phyloP scores from a whole-genome alignment of 2,113 vertebrate genomes.

The Odocoileus virginianus region DNA sequence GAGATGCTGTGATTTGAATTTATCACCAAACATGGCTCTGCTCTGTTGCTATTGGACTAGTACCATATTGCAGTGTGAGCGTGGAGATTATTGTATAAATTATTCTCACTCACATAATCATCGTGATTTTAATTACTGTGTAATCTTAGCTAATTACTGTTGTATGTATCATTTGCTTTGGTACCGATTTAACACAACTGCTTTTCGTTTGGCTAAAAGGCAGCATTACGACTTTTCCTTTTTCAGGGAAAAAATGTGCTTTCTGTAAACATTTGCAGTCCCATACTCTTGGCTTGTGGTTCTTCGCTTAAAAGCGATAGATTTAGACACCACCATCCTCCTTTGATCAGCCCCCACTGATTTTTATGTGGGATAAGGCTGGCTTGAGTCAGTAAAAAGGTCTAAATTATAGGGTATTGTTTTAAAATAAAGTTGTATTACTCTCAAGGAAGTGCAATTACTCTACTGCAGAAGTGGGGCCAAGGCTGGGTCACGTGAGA shows the following conservation, averaged over 20 bases:
- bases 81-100: conserved; percentile 80
- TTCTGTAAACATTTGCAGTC: conserved; percentile 32
- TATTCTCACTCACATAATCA: conserved; percentile 79
- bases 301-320: not conserved
- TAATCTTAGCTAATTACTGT: conserved; percentile 84
- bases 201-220: conserved; percentile 67
- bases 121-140: conserved; percentile 84
- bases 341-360: not conserved
- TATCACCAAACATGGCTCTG: not conserved
- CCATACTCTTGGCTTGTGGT: not conserved
- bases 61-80: conserved; percentile 60
- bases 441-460: conserved; percentile 51
- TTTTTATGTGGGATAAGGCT: conserved; percentile 27
- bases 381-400: conserved; percentile 42
- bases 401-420: conserved; percentile 54
- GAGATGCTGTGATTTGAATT: not conserved
- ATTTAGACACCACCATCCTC: not conserved
- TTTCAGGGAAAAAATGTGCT: conserved; percentile 32
- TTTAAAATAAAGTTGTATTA: conserved; percentile 52
- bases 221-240: not conserved
- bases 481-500: not conserved
- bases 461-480: not conserved
- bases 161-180: conserved; percentile 83
- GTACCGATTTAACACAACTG: conserved; percentile 76
- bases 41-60: conserved; percentile 56